Base-by-base conservation (phyloP, 2,113 vertebrate species). In the Argyrosomus japonicus region DNA sequence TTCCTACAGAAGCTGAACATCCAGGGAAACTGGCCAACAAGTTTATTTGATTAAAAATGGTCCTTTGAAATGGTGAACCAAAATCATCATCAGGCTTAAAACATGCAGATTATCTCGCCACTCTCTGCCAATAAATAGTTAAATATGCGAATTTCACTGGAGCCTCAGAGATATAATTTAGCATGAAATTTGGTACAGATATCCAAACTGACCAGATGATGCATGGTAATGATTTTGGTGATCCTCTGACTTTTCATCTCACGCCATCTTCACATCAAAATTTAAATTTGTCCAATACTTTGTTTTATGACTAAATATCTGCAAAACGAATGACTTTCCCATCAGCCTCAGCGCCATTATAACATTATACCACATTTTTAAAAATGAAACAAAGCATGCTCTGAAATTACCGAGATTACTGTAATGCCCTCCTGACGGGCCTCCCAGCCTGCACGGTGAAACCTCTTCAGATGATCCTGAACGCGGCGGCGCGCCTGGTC, bases 1-100 rank as follows among this genome's bases (percentile, higher is more conserved):
- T 73, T 69, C 61, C 68, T 45, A 72, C 77, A 81, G 54, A 68
- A 78, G 74, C 71, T 23, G 4, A 82, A n/a, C 29, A 60, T 61
- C 43, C 23, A 15, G 32, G 43, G 48, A 60, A 58, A 54, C 40
- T 10, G 18, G 50, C 63, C 57, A 72, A 62, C 62, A 63, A n/a
- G 45, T 78, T 78, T 60, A 48, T 25, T 60, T n/a, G 51, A 4
- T 1, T 36, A 7, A 57, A 68, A 2, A 1, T 50, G 32, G 5
- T 23, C 9, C 18, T 17, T 15, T 50, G 14, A 71, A 60, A 40
- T 25, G 43, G 19, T 36, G 29, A 54, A 65, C 17, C 27, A 68
- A n/a, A 60, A 58, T 25, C 56, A n/a, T 18, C 14, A 58, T 64
- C 18, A n/a, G 45, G 27, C 63, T 19, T 63, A 25, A 47, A 65